Percentiles rank a stretch among this genome's conserved stretches.
phyloP scores from a whole-genome alignment of 2,888 invertebrate genomes.

The Lampropteryx suffumata region DNA sequence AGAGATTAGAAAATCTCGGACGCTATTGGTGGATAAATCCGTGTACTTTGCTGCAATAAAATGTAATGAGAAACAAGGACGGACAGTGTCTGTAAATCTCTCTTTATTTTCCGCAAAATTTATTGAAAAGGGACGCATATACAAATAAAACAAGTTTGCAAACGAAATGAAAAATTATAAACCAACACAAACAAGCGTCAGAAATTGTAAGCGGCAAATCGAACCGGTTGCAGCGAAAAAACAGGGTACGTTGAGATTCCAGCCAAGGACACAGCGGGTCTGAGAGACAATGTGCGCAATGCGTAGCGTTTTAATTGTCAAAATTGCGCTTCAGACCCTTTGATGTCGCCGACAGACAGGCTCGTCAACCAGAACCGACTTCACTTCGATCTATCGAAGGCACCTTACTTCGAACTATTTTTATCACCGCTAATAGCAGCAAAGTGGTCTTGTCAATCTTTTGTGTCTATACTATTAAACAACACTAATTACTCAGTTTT shows the following conservation, averaged over 20 bases:
- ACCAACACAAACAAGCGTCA: constrained; percentile 33
- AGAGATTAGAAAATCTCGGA: constrained; percentile 28
- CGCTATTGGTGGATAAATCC: constrained; percentile 33
- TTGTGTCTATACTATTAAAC: neutral
- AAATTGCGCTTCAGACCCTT: constrained; percentile 67
- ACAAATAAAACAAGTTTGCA: constrained; percentile 39
- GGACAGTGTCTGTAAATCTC: constrained; percentile 15
- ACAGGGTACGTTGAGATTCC: constrained; percentile 64
- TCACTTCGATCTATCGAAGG: constrained; percentile 28
- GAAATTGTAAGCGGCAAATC: constrained; percentile 53
- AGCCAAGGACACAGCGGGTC: constrained; percentile 68
- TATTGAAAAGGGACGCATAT: constrained; percentile 39
- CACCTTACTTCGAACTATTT: constrained; percentile 24
- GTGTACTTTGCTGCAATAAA: constrained; percentile 24
- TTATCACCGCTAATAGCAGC: constrained; percentile 18
- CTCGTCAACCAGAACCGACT: constrained; percentile 22
- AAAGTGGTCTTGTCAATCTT: constrained; percentile 2
- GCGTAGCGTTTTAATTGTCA: constrained; percentile 78
- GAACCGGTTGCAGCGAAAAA: constrained; percentile 64
- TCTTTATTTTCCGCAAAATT: constrained; percentile 12
- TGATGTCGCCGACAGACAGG: constrained; percentile 60
- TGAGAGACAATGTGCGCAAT: constrained; percentile 65
- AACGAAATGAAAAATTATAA: constrained; percentile 32
- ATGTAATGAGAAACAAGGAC: constrained; percentile 24
- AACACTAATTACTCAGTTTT: too few relatives aligned